A percentile compares a stretch with the other conserved stretches of the same genome.
Evolutionary conservation across 2,888 invertebrate species (phyloP).

Genomic region (Xanthorhoe spadicearia): DNA sequence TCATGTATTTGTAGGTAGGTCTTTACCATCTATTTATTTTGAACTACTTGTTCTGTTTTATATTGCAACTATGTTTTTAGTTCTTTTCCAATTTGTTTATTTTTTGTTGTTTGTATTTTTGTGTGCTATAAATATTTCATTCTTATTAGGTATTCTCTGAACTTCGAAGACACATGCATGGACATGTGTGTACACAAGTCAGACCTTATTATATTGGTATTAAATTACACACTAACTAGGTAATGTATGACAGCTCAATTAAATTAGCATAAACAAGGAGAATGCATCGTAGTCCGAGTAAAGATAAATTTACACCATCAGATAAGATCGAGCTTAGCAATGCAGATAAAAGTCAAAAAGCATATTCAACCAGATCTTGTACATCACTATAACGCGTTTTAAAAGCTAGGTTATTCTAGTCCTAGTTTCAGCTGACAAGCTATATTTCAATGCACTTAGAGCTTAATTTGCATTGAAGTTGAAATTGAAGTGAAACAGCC

Average conservation of each 20-base stretch:
- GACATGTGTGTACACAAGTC: not conserved
- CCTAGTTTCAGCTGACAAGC: not conserved
- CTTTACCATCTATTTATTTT: too few species aligned
- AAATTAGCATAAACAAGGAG: not conserved
- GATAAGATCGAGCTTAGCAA: not conserved
- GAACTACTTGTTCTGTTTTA: too few species aligned
- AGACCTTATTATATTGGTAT: not conserved
- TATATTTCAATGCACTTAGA: not conserved
- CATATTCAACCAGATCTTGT: too few species aligned
- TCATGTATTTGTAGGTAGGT: too few species aligned
- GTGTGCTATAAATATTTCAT: too few species aligned
- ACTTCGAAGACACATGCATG: conserved; percentile 1
- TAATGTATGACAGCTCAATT: not conserved
- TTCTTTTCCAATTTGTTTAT: too few species aligned
- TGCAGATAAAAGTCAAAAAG: not conserved
- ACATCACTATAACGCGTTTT: too few species aligned
- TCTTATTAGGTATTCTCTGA: too few species aligned
- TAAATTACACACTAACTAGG: conserved; percentile 3
- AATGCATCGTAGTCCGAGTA: not conserved
- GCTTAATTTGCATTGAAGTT: conserved; percentile 1
- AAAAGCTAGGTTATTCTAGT: too few species aligned
- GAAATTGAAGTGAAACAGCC: conserved; percentile 18
- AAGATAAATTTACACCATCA: not conserved
- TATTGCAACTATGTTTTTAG: too few species aligned
- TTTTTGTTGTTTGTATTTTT: too few species aligned